phyloP scores from a whole-genome alignment of 2,113 vertebrate species.

The Lota lota region DNA sequence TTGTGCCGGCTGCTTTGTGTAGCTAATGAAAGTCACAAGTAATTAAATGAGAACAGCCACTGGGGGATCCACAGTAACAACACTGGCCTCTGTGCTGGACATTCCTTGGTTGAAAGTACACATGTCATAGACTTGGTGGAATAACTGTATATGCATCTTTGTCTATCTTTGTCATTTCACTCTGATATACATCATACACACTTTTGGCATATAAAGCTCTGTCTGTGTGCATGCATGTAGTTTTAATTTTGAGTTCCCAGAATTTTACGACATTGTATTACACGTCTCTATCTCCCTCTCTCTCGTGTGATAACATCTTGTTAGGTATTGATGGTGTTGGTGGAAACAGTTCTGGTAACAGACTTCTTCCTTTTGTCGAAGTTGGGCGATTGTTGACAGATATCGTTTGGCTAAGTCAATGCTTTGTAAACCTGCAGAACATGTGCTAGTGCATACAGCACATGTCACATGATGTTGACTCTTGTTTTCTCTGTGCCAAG shows the following conservation, averaged over 20 bases:
- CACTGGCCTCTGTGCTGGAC: conserved; percentile 24
- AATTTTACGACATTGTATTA: not conserved
- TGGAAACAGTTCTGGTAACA: conserved; percentile 3
- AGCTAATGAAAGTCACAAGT: conserved; percentile 58
- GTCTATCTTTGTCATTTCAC: not conserved
- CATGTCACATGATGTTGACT: not conserved
- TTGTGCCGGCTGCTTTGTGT: conserved; percentile 25
- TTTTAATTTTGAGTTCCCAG: not conserved
- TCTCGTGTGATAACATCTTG: too few relatives aligned
- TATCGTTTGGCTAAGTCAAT: conserved; percentile 9
- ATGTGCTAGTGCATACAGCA: conserved; percentile 10
- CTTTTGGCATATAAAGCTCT: not conserved
- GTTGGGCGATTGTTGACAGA: conserved; percentile 29
- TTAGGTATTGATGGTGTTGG: too few relatives aligned
- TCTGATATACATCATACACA: not conserved
- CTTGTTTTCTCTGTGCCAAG: too few relatives aligned
- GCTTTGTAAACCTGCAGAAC: conserved; percentile 29
- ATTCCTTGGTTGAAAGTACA: conserved; percentile 7
- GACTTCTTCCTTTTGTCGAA: conserved; percentile 6
- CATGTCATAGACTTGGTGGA: conserved; percentile 9
- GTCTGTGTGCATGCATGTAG: not conserved
- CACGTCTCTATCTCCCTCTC: not conserved
- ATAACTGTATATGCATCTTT: not conserved
- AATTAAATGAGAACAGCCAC: conserved; percentile 45
- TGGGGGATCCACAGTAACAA: conserved; percentile 12